A percentile compares a stretch with the other conserved stretches of the same genome.
phyloP scores from a whole-genome alignment of 2,113 vertebrate genomes.

The Toxotes chatareus region DNA sequence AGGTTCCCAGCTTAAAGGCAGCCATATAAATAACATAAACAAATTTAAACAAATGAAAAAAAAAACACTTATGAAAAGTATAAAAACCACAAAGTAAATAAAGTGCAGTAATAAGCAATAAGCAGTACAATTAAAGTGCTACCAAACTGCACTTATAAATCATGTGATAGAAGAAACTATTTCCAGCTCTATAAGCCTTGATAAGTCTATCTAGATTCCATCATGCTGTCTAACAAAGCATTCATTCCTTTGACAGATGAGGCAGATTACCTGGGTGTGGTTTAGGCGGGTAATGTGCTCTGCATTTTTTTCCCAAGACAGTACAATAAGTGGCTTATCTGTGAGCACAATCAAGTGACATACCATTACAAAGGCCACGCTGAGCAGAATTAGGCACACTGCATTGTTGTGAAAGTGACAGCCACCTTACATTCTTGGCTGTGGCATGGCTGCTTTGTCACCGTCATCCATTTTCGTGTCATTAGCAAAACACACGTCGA shows the following conservation, averaged over 20 bases:
- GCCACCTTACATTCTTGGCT: background rate
- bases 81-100: no score
- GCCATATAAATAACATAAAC: no score
- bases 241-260: conserved; percentile 61
- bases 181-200: background rate
- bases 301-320: conserved; percentile 57
- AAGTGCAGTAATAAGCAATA: no score
- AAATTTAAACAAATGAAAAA: no score
- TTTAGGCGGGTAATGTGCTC: conserved; percentile 18
- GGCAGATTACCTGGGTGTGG: conserved; percentile 64
- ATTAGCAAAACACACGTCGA: background rate
- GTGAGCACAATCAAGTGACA: conserved; percentile 15
- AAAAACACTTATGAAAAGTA: no score
- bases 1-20: no score
- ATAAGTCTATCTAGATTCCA: conserved; percentile 3
- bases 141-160: background rate
- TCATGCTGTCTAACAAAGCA: background rate
- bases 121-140: background rate
- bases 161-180: background rate
- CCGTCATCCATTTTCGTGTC: background rate
- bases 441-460: conserved; percentile 8
- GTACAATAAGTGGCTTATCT: conserved; percentile 19
- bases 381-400: conserved; percentile 14
- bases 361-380: conserved; percentile 29
- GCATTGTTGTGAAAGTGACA: conserved; percentile 36